Conservation (phyloP, 2,113 vertebrate genomes). For the Odontesthes bonariensis region DNA sequence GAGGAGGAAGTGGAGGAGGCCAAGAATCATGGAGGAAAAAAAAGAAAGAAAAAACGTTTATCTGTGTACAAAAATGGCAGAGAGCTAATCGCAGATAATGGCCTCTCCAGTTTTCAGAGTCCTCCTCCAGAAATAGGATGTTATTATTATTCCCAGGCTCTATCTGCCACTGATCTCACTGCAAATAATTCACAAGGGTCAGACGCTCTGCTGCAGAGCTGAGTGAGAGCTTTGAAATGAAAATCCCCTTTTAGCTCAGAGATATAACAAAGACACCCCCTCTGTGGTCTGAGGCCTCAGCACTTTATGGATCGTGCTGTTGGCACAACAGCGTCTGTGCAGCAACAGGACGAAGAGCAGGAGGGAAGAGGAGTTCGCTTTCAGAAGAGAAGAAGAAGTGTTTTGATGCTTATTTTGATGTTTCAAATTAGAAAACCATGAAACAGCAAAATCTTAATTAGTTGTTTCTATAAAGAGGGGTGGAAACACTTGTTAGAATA, state of each 20-base stretch:
- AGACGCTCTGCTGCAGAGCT: conserved; percentile 31
- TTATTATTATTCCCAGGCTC: conserved; percentile 45
- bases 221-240: conserved; percentile 31
- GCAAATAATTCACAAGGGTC: conserved; percentile 43
- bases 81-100: conserved; percentile 42
- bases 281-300: conserved; percentile 11
- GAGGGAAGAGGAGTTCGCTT: background rate
- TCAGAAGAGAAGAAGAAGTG: background rate
- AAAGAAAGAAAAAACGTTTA: background rate
- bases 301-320: conserved; percentile 7
- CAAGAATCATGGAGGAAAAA: background rate
- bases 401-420: background rate
- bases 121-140: conserved; percentile 55
- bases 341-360: conserved; percentile 16
- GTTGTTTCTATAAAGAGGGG: too few relatives aligned
- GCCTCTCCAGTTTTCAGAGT: conserved; percentile 26
- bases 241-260: conserved; percentile 36
- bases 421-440: background rate
- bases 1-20: conserved; percentile 29
- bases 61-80: conserved; percentile 50
- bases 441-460: background rate
- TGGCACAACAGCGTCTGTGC: background rate
- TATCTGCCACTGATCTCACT: conserved; percentile 30
- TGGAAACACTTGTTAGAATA: too few relatives aligned
- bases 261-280: conserved; percentile 19